A percentile compares a stretch with the other conserved stretches of the same genome.
phyloP scores from a whole-genome alignment of 2,888 invertebrate species.

The Eupithecia inturbata region DNA sequence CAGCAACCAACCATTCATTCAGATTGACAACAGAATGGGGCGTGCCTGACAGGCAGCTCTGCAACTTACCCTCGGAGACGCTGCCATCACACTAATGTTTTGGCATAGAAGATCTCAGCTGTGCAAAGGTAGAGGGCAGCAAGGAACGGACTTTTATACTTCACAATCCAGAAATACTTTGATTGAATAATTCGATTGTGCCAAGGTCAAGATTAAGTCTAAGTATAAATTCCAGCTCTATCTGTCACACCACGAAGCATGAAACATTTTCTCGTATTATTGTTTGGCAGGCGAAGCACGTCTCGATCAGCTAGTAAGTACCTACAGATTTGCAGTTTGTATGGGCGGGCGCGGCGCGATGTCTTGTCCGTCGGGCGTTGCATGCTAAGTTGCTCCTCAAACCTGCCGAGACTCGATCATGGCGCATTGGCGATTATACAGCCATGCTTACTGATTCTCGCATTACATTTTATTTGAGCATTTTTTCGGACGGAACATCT shows the following conservation, averaged over 20 bases:
- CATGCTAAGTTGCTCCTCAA: constrained; percentile 50
- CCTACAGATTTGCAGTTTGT: constrained; percentile 48
- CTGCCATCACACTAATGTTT: neutral
- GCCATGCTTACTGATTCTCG: neutral
- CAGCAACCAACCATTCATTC: neutral
- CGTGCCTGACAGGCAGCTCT: constrained; percentile 21
- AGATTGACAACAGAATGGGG: constrained; percentile 47
- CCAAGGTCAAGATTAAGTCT: neutral
- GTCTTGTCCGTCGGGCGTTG: constrained; percentile 1
- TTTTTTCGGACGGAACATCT: neutral
- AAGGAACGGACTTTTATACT: no score
- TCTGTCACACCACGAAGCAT: neutral
- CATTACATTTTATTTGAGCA: neutral
- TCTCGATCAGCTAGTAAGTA: constrained; percentile 41
- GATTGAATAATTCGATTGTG: no score
- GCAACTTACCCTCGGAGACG: neutral
- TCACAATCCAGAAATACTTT: no score
- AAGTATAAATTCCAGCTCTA: neutral
- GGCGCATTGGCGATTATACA: neutral
- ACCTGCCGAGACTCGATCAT: constrained; percentile 14
- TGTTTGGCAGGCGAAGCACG: constrained; percentile 48
- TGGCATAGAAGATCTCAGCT: no score
- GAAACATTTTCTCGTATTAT: neutral
- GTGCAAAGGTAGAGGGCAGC: no score
- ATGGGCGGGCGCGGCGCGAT: constrained; percentile 46